These are phyloP conservation scores for Heteromormyrus szaboi DNA, from an alignment of 2,797 vertebrate genomes.

Conservation along the genomic window DNA sequence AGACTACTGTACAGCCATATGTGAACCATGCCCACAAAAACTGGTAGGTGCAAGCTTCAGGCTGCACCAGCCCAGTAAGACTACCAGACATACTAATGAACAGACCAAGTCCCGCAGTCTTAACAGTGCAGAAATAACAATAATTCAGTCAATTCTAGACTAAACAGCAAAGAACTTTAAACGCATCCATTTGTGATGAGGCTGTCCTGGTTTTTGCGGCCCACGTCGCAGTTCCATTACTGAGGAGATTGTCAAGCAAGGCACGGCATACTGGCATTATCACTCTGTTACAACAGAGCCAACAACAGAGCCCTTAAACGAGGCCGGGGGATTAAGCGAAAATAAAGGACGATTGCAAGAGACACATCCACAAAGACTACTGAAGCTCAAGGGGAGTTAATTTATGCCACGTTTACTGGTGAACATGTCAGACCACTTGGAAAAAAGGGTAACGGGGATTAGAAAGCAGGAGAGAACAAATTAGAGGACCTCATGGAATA, in stretches of 20 bases:
- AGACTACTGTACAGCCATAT: neutral
- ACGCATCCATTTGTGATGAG: neutral
- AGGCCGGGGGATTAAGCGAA: neutral
- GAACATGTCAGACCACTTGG: neutral
- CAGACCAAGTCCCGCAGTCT: neutral
- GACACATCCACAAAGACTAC: neutral
- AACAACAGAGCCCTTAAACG: neutral
- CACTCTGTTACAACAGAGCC: neutral
- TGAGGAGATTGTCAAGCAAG: neutral
- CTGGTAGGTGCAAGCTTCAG: neutral
- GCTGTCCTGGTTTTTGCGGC: neutral
- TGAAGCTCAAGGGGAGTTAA: neutral
- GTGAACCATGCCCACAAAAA: neutral
- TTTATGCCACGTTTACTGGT: neutral
- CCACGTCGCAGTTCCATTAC: neutral
- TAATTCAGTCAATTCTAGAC: neutral
- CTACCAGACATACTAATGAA: neutral
- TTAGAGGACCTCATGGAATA: neutral
- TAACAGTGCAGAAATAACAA: neutral
- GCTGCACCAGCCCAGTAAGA: neutral
- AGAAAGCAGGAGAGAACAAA: neutral
- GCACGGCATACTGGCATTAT: neutral
- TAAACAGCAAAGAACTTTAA: slow-evolving; percentile 1
- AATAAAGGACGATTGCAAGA: neutral
- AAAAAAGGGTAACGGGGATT: slow-evolving; percentile 4